Evolutionary conservation across 2,113 vertebrate genomes (phyloP), one percentile per base, ranked within the genome.

Genomic region (Peromyscus leucopus): DNA sequence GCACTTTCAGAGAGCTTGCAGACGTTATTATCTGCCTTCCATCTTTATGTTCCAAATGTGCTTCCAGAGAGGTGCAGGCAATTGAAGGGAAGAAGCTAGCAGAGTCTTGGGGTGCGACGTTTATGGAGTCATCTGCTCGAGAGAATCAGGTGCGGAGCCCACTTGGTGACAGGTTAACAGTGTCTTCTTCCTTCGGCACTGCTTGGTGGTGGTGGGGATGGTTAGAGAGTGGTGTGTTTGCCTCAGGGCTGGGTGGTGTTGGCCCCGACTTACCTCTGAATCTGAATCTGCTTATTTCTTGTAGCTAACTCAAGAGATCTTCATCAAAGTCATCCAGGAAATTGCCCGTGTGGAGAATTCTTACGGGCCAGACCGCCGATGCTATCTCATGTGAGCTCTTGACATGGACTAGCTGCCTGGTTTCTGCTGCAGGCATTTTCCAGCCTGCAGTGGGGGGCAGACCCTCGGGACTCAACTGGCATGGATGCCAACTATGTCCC

Each of bases 71-170:
- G 87, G 97, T 99, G 93, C 99, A 99, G 95, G 98, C 95, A 4
- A 99, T 99, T 31, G 99, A 99, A 96, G 99, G 99, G 42, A 99
- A 99, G 98, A 99, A 99, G 97, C 98, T 99, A 94, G 99, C 98
- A 0, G 99, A 99, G 92, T 99, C 98, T 1, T 99, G 99, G 98
- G 99, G 99, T 5, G 99, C 98, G 1, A 98, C 98, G 1, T 99
- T 99, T 97, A 99, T 99, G 83, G 98, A 99, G 97, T 99, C 99
- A 9, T 99, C 98, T 7, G 98, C 99, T 96, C 99, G 99, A 97
- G 99, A 99, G 97, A 99, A 98, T 85, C 99, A 99, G 99, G 99
- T 99, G 2, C 74, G 96, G 51, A 39, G 16, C 76, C 76, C 89
- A 11, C 59, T 39, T 22, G 72, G 67, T 63, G 48, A 2, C 26